Evolutionary conservation across 1,140 invertebrate species (phyloP), one percentile per base, ranked within the genome.

Genomic region (Homalodisca vitripennis): DNA sequence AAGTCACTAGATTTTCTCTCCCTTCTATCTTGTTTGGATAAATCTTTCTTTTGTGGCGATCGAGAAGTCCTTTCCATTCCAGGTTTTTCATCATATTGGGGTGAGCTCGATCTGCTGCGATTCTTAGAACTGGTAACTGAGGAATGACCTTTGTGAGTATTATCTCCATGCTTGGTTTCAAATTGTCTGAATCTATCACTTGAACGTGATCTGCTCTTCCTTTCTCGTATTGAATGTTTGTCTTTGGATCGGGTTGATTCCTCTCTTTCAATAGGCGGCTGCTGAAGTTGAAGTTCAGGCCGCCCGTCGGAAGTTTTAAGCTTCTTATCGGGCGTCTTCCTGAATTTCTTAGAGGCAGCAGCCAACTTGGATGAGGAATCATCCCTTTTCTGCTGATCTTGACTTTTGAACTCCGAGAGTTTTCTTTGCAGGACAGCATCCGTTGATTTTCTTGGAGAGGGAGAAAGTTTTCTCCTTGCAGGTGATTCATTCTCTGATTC

Each of bases 301-400:
- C 85, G 84, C 86, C 86, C 86, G 84, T 90, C 88, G 87, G 88
- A 89, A 89, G 88, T 89, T 90, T 90, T 90, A 88, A 89, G 88
- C 88, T 91, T 90, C 88, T 89, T 90, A 81, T 90, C 88, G 79
- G 87, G 87, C 84, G 87, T 84, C 84, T 86, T 88, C 77, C 83
- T 84, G 79, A 85, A 81, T 82, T 83, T 85, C 78, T 82, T 82
- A 75, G 80, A 82, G 74, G 83, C 83, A 70, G 64, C 70, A 69
- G 77, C 63, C 78, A 81, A 72, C 74, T 68, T 69, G 78, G 78
- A 72, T 79, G 80, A 70, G 73, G 77, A 75, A 73, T 72, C 68
- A 27, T 57, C 1, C 10, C 51, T 66, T 57, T 66, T 65, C 41
- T 46, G 29, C 27, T 29, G 31, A 24, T 70, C 51, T 41, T 26